Base-by-base conservation (phyloP, 2,888 invertebrate species). In the Lampropteryx suffumata region DNA sequence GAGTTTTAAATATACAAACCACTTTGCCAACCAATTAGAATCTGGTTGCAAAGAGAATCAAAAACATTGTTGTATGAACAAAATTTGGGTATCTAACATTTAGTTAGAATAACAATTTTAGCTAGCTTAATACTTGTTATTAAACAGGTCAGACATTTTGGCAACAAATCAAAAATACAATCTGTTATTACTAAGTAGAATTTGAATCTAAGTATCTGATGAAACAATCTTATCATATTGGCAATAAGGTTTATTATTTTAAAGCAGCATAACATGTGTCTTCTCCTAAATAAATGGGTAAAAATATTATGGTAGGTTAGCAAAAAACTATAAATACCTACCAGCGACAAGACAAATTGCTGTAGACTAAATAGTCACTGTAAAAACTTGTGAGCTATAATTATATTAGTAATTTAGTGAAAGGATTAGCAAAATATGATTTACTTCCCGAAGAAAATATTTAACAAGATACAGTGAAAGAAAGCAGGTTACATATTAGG, bases 61-160 rank as follows among this genome's bases (percentile, higher is more conserved):
- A 11, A 11, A 29, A 10, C 11, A 29, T 10, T 24, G 5, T 7
- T 6, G 0, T 6, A 13, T 9, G 2, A 9, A 9, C 4, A 27
- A 27, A 27, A 39, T 39, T 51, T 45, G 9, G 39, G 40, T 30
- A n/a, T n/a, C n/a, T n/a, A 30, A 55, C 43, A 46, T 34, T 50
- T 46, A 50, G 48, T 30, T 46, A 43, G 36, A 30, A 34, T 10
- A 55, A 43, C 54, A 65, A 67, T 63, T 70, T 63, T 59, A 57
- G 49, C 60, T 52, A 59, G 56, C 57, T 62, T 57, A 55, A 65
- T 58, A 59, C 59, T 66, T 62, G 62, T 62, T 59, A 7, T 60
- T 57, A 62, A 75, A 76, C 75, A 67, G 79, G 78, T 79, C 76
- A 76, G 64, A 65, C 63, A 50, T 68, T 73, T 80, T 82, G 82